Percentiles rank a stretch among this genome's conserved stretches.
These are phyloP conservation scores for Pelusios castaneus DNA, from an alignment of 2,113 vertebrate species.

Conservation along the genomic window DNA sequence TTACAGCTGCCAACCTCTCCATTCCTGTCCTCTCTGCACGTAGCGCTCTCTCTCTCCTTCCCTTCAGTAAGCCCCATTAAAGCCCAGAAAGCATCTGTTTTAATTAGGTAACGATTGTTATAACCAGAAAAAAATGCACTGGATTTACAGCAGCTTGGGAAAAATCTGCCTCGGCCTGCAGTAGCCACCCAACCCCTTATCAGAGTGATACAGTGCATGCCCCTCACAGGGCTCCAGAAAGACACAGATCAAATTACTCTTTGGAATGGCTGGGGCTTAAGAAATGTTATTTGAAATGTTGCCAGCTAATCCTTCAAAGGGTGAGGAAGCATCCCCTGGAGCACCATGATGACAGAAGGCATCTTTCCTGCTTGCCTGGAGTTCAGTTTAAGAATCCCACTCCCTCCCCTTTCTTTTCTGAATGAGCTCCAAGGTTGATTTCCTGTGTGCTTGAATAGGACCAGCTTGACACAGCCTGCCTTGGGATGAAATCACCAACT, in stretches of 20 bases:
- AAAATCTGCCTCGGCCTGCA: neutral
- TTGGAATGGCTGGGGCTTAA: neutral
- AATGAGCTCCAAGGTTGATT: constrained; percentile 67
- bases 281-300: neutral
- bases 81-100: neutral
- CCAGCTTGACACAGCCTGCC: constrained; percentile 76
- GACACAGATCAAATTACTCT: neutral
- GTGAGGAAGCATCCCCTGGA: neutral
- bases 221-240: accelerated
- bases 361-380: neutral
- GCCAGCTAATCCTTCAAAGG: neutral
- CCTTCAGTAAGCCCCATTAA: neutral
- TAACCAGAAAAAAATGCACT: neutral
- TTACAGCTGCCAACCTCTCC: neutral
- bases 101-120: neutral
- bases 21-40: neutral
- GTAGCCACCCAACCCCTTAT: neutral
- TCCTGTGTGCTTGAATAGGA: constrained; percentile 72
- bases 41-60: neutral
- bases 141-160: neutral
- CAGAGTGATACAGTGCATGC: accelerated
- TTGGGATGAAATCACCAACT: constrained; percentile 76
- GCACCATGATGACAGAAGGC: neutral
- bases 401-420: constrained; percentile 43
- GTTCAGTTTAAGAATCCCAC: neutral